A percentile compares a stretch with the other conserved stretches of the same genome.
phyloP scores from a whole-genome alignment of 2,888 invertebrate species.

The Acleris laterana region DNA sequence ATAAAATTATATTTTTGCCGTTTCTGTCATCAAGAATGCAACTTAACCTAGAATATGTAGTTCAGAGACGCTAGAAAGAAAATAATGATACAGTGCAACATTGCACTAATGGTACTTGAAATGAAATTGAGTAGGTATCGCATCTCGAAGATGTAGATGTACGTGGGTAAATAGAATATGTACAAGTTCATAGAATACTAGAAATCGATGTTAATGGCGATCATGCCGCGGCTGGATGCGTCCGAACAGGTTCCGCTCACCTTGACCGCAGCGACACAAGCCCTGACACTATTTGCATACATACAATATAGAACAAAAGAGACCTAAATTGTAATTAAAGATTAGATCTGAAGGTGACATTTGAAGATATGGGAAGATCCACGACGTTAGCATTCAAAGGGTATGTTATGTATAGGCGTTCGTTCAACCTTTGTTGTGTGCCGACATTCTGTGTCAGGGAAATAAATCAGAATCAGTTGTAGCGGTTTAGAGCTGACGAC shows the following conservation, averaged over 20 bases:
- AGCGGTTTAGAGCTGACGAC: conserved; percentile 3
- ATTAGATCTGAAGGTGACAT: conserved; percentile 28
- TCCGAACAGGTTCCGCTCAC: conserved; percentile 52
- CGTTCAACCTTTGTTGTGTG: conserved; percentile 20
- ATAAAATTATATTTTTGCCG: conserved; percentile 18
- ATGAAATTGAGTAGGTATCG: too few species aligned
- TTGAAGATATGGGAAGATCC: conserved; percentile 23
- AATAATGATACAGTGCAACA: background rate
- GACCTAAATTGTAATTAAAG: conserved; percentile 24
- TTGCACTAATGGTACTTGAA: too few species aligned
- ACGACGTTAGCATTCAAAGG: conserved; percentile 34
- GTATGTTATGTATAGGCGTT: conserved; percentile 5
- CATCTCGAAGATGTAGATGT: too few species aligned
- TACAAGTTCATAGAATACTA: conserved; percentile 9
- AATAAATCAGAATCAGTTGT: conserved; percentile 20
- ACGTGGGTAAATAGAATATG: background rate
- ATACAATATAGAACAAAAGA: conserved; percentile 36
- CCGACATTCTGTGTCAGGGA: conserved; percentile 21
- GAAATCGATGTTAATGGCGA: conserved; percentile 32
- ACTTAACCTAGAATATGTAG: conserved; percentile 1
- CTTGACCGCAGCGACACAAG: conserved; percentile 72
- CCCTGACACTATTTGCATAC: conserved; percentile 73
- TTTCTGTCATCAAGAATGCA: conserved; percentile 2
- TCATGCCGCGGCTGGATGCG: conserved; percentile 26
- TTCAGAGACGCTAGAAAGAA: background rate